Evolutionary conservation across 2,888 invertebrate species (phyloP).

Genomic region (Sphecodes monilicornis): DNA sequence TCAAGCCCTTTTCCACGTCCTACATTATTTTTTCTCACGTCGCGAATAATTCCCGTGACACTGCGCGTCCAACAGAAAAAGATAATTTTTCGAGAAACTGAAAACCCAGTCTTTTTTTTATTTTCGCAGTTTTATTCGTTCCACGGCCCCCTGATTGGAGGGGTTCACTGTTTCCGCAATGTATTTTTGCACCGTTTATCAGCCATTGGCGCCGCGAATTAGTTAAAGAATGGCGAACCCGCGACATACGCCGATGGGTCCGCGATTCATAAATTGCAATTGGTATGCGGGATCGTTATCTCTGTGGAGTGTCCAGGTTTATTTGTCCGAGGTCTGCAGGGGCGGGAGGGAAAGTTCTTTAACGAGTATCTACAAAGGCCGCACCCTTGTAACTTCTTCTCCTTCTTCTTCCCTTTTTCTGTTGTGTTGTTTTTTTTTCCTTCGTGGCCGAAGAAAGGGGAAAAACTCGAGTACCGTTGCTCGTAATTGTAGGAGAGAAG

Average conservation of each 20-base stretch:
- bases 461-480: slow-evolving; percentile 51
- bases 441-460: slow-evolving; percentile 18
- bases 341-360: slow-evolving; percentile 33
- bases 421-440: neutral
- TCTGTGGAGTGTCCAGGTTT: slow-evolving; percentile 32
- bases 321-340: slow-evolving; percentile 27
- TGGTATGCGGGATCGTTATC: slow-evolving; percentile 49
- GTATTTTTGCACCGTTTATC: no score
- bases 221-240: neutral
- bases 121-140: slow-evolving; percentile 5
- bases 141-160: neutral
- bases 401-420: neutral
- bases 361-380: slow-evolving; percentile 57
- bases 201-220: neutral
- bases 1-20: no score
- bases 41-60: no score
- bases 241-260: neutral
- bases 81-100: slow-evolving; percentile 18
- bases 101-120: neutral
- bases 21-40: no score
- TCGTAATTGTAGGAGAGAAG: slow-evolving; percentile 67
- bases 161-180: neutral
- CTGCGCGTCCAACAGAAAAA: slow-evolving; percentile 20
- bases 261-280: slow-evolving; percentile 48
- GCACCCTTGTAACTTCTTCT: slow-evolving; percentile 25